phyloP scores from a whole-genome alignment of 2,797 vertebrate species.

The Alca torda region DNA sequence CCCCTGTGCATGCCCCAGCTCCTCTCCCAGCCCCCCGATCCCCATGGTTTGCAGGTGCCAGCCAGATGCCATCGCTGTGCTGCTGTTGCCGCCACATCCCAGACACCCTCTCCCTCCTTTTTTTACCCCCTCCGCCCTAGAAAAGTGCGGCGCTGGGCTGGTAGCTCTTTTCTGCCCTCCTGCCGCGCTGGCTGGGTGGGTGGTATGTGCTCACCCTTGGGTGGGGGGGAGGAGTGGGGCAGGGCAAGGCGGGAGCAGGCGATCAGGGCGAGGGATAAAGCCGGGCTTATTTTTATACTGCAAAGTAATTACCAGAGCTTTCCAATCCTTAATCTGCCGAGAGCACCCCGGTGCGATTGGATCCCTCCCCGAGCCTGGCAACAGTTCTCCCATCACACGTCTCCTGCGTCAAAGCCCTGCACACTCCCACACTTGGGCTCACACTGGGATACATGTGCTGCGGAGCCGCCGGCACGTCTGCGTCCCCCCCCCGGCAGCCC shows the following conservation, averaged over 20 bases:
- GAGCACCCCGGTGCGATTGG: conserved; percentile 43
- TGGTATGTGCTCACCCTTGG: background rate
- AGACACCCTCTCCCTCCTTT: background rate
- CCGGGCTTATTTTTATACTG: conserved; percentile 50
- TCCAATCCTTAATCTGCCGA: conserved; percentile 56
- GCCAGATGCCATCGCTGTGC: background rate
- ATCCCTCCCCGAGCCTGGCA: conserved; percentile 47
- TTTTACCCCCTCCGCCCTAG: background rate
- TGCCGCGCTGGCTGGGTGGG: rapidly evolving
- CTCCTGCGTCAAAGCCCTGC: conserved; percentile 54
- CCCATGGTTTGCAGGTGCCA: background rate
- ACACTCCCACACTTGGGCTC: conserved; percentile 48
- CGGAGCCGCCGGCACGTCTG: background rate
- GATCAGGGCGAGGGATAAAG: conserved; percentile 45
- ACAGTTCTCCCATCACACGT: conserved; percentile 42
- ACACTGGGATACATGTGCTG: conserved; percentile 11
- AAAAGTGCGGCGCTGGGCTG: rapidly evolving
- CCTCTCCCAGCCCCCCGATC: background rate
- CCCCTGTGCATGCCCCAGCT: background rate
- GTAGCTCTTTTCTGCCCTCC: background rate
- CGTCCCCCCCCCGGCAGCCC: background rate
- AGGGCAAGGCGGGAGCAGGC: background rate
- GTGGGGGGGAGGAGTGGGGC: background rate
- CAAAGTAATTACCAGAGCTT: conserved; percentile 66
- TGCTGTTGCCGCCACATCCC: background rate